Conservation (phyloP, 2,797 vertebrate genomes). For the Halcyon leucocephala region DNA sequence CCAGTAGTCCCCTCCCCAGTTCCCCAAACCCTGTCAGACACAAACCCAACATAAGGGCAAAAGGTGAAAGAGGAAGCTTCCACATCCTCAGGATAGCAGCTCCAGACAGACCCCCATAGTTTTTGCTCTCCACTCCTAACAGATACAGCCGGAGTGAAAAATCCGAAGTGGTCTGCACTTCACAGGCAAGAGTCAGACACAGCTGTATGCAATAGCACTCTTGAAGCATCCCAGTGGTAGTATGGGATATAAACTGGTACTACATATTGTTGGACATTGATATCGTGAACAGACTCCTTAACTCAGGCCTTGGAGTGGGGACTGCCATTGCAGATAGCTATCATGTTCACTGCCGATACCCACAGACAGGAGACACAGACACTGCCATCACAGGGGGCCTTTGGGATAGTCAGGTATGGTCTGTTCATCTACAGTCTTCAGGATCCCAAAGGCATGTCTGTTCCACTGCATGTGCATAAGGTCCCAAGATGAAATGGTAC, state of each 20-base stretch:
- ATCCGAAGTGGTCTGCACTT: neutral
- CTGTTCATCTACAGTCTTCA: neutral
- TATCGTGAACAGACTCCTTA: neutral
- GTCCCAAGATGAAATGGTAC: neutral
- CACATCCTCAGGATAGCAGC: neutral
- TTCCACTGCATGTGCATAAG: neutral
- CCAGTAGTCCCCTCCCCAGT: too few species aligned
- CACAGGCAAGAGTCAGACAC: neutral
- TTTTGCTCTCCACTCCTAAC: neutral
- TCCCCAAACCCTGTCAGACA: too few species aligned
- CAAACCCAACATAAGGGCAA: neutral
- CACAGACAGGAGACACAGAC: neutral
- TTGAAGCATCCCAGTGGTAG: neutral
- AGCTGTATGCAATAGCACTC: neutral
- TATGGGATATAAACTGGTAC: neutral
- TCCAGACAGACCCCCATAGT: neutral
- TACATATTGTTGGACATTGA: neutral
- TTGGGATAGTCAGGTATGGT: neutral
- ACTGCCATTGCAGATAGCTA: neutral
- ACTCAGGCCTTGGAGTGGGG: neutral
- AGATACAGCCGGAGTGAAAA: neutral
- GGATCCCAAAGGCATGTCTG: neutral
- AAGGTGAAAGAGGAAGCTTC: neutral
- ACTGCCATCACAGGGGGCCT: neutral
- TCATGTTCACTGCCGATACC: neutral